Conservation (phyloP, 2,888 invertebrate genomes). For the Ophion costatus region DNA sequence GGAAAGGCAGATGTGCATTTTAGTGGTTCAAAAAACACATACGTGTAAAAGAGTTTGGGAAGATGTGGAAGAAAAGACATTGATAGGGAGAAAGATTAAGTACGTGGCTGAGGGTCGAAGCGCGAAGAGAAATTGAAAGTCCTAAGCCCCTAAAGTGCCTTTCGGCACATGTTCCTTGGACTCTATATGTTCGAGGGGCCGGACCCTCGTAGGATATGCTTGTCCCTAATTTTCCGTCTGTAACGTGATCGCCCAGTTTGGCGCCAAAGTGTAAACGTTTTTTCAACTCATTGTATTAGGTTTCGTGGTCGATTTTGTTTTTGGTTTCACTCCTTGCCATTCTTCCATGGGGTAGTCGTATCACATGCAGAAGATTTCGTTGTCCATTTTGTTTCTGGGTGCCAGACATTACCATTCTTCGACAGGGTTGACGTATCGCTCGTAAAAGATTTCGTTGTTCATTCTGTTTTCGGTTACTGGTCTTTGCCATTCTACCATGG, state of each 20-base stretch:
- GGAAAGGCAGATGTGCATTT: background rate
- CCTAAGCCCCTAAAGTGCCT: background rate
- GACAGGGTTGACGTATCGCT: no score
- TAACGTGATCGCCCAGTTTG: background rate
- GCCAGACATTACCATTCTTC: no score
- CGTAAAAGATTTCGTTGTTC: no score
- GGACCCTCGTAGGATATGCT: background rate
- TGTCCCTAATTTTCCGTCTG: background rate
- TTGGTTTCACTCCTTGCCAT: no score
- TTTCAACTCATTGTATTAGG: background rate
- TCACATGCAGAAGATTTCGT: no score
- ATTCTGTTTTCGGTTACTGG: no score
- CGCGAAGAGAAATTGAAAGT: background rate
- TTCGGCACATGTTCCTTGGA: background rate
- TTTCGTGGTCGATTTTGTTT: background rate
- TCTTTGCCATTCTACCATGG: no score
- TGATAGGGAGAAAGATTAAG: conserved; percentile 22
- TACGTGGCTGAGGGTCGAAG: conserved; percentile 6
- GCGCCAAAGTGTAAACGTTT: background rate
- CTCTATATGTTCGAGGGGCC: background rate
- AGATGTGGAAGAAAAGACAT: background rate
- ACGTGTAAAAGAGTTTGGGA: background rate
- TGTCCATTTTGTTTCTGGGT: no score
- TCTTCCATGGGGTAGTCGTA: no score
- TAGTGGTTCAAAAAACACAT: background rate